Base-by-base conservation (phyloP, 1,140 invertebrate genomes). In the Tetragnatha versicolor region DNA sequence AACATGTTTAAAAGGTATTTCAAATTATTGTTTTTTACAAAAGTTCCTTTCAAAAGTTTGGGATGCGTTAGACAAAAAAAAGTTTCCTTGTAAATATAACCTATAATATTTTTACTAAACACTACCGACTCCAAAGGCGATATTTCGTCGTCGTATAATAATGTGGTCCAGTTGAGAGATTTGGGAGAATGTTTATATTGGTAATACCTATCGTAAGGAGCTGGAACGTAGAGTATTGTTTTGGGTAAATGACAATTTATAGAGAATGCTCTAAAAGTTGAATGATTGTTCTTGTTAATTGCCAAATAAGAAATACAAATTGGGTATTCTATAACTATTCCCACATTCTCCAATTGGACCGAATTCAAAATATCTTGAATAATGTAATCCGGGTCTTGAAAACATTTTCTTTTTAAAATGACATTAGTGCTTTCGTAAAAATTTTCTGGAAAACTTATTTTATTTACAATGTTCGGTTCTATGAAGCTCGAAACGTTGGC, bases 351-450 rank as follows among this genome's bases (percentile, higher is more conserved):
- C n/a, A n/a, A 6, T 27, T 14, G 33, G 10, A 14, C 12, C 27
- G 68, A 70, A 29, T 55, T 12, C 35, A 70, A 55, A 70, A 70
- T 55, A 55, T 70, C 68, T 55, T 70, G 68, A 5, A 70, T 25
- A 14, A 70, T 22, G 27, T 37, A 53, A 39, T 39, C 27, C 0
- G 68, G 68, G 58, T 55, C 10, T 39, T 37, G 22, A 42, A 70
- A 37, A 55, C 49, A 55, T 37, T 39, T 53, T 37, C 27, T 49
- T 69, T 69, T 69, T 2, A 49, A 29, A 55, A 55, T n/a, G 27
- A 51, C 58, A 53, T 49, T 42, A 17, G 33, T 55, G 39, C 17
- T 39, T 70, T 70, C 68, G 4, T 53, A 55, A 58, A 39, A 58
- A 12, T n/a, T 29, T 22, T 47, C 29, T 14, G 63, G 17, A 53